Conservation (phyloP, 2,888 invertebrate species). For the Nematopogon swammerdamellus region DNA sequence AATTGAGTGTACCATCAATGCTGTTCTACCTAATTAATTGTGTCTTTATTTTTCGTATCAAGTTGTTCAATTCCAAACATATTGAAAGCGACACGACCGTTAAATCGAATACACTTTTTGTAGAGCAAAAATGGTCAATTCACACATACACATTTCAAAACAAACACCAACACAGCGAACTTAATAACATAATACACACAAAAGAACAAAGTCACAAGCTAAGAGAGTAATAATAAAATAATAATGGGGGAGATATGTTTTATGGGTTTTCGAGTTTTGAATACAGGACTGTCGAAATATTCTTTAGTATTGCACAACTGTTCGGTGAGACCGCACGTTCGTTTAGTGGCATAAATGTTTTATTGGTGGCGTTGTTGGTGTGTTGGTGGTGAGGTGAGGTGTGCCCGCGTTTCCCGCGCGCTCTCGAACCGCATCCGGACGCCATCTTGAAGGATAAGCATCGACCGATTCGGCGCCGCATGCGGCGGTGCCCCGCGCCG, state of each 20-base stretch:
- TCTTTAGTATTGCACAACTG: constrained; percentile 42
- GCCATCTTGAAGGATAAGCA: constrained; percentile 47
- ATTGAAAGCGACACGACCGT: too few relatives aligned
- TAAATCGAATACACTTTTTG: neutral
- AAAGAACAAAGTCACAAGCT: constrained; percentile 38
- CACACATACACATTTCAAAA: constrained; percentile 21
- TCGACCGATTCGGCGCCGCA: constrained; percentile 29
- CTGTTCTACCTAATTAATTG: too few relatives aligned
- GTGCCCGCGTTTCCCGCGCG: constrained; percentile 44
- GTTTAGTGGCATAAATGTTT: constrained; percentile 3
- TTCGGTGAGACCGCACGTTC: constrained; percentile 36
- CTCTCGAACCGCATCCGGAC: constrained; percentile 31
- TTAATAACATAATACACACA: constrained; percentile 45
- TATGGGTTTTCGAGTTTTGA: constrained; percentile 50
- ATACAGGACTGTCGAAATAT: constrained; percentile 29
- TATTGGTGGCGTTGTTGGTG: neutral
- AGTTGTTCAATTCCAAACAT: too few relatives aligned
- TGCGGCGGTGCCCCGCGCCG: neutral
- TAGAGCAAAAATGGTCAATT: neutral
- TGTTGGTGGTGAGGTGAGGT: constrained; percentile 15
- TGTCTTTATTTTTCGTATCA: too few relatives aligned
- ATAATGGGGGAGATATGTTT: constrained; percentile 56
- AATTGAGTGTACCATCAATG: too few relatives aligned
- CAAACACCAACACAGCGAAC: constrained; percentile 46
- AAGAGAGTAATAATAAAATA: constrained; percentile 30